phyloP scores from a whole-genome alignment of 2,113 vertebrate species.

The Trematomus loennbergii region DNA sequence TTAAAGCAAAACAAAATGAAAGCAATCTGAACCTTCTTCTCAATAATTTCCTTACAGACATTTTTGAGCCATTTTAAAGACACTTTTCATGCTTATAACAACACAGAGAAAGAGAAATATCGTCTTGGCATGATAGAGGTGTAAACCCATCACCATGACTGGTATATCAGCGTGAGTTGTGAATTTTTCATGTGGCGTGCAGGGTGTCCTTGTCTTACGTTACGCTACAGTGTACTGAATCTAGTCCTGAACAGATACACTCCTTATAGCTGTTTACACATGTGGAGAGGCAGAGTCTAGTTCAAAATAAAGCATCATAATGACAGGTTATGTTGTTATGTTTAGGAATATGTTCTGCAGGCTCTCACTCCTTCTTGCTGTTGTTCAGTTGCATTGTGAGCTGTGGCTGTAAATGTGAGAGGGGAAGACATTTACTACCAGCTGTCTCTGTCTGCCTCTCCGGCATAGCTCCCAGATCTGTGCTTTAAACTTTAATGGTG shows the following conservation, averaged over 20 bases:
- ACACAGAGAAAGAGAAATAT: background rate
- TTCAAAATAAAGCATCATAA: background rate
- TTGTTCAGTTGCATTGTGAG: background rate
- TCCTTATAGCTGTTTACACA: background rate
- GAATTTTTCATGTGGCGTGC: slow-evolving; percentile 71
- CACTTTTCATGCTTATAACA: background rate
- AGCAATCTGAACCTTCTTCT: background rate
- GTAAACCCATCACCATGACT: background rate
- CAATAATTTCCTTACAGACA: background rate
- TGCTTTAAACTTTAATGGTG: slow-evolving; percentile 71
- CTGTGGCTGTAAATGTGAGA: background rate
- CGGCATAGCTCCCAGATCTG: slow-evolving; percentile 30
- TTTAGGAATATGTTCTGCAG: background rate
- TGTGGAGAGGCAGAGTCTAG: background rate
- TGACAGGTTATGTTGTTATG: background rate
- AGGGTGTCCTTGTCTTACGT: slow-evolving; percentile 52
- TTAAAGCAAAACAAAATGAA: background rate
- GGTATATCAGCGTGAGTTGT: slow-evolving; percentile 39
- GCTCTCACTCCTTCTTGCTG: background rate
- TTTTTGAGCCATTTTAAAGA: background rate
- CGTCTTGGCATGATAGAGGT: background rate
- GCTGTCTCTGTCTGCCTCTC: slow-evolving; percentile 12
- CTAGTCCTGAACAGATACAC: slow-evolving; percentile 11
- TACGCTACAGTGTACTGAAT: slow-evolving; percentile 24
- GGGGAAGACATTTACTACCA: background rate